These are phyloP conservation scores for Neotoxoptera formosana DNA, from an alignment of 1,140 invertebrate species.

Conservation along the genomic window DNA sequence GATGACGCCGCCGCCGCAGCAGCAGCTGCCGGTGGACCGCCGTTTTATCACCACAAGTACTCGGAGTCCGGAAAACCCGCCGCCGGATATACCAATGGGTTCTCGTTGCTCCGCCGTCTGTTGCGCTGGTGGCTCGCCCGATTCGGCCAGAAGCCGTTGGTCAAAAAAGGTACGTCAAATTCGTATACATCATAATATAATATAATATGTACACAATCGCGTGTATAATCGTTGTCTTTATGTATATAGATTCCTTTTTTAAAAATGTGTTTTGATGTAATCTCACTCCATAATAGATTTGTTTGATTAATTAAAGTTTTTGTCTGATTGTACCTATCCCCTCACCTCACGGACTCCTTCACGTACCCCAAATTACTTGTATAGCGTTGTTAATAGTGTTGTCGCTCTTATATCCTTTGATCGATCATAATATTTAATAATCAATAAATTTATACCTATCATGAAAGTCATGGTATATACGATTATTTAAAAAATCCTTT, in stretches of 20 bases:
- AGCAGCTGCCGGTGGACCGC: not conserved
- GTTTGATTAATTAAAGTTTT: not conserved
- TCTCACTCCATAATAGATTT: not conserved
- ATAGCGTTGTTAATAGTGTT: not conserved
- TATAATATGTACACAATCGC: not conserved
- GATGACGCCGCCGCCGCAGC: not conserved
- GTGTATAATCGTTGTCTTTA: not conserved
- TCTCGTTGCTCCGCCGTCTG: constrained; percentile 35
- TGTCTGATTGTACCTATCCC: not conserved
- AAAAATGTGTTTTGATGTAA: not conserved
- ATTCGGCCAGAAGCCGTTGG: constrained; percentile 46
- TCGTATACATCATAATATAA: not conserved
- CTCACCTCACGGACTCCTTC: too few relatives aligned
- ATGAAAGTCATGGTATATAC: not conserved
- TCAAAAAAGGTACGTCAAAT: constrained; percentile 45
- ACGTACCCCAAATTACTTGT: not conserved
- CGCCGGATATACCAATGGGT: constrained; percentile 39
- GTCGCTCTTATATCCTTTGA: not conserved
- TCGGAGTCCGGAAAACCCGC: constrained; percentile 18
- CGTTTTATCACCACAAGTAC: not conserved
- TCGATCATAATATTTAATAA: not conserved
- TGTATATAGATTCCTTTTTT: not conserved
- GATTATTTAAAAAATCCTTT: not conserved
- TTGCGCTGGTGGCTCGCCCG: constrained; percentile 49
- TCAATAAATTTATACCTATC: not conserved